Percentiles rank a stretch among this genome's conserved stretches.
Evolutionary conservation across 2,888 invertebrate species (phyloP).

Genomic region (Poecilus cupreus): DNA sequence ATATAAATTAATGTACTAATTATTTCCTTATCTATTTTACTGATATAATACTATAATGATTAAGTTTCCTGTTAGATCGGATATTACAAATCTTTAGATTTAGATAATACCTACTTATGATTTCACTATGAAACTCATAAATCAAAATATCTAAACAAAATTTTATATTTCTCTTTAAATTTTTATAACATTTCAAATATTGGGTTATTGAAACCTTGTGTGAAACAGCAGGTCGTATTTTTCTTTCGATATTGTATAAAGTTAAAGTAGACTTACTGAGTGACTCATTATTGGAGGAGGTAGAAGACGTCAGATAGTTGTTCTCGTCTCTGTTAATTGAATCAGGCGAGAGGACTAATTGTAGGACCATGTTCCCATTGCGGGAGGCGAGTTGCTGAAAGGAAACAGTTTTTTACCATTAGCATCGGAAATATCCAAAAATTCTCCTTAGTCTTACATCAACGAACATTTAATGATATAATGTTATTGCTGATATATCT

Average conservation of each 20-base stretch:
- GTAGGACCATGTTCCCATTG: slow-evolving; percentile 70
- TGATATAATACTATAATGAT: too few relatives aligned
- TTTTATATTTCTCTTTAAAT: too few relatives aligned
- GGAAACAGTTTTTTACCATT: background rate
- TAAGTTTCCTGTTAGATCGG: too few relatives aligned
- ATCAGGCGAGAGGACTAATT: slow-evolving; percentile 69
- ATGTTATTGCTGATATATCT: background rate
- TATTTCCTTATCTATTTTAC: too few relatives aligned
- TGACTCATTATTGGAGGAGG: slow-evolving; percentile 63
- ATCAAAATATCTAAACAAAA: background rate
- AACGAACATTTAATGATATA: background rate
- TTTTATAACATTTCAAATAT: too few relatives aligned
- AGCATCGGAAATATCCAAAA: background rate
- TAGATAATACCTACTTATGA: too few relatives aligned
- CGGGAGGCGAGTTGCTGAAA: slow-evolving; percentile 62
- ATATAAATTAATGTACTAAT: too few relatives aligned
- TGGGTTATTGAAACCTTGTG: too few relatives aligned
- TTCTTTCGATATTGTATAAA: too few relatives aligned
- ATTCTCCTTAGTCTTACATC: background rate
- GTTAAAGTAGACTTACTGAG: slow-evolving; percentile 65
- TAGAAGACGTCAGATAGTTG: slow-evolving; percentile 61
- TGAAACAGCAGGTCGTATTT: too few relatives aligned
- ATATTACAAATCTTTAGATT: too few relatives aligned
- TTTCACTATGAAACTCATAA: too few relatives aligned
- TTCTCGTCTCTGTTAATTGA: slow-evolving; percentile 60